Conservation (phyloP, 2,797 vertebrate genomes). For the Hemitrygon akajei region DNA sequence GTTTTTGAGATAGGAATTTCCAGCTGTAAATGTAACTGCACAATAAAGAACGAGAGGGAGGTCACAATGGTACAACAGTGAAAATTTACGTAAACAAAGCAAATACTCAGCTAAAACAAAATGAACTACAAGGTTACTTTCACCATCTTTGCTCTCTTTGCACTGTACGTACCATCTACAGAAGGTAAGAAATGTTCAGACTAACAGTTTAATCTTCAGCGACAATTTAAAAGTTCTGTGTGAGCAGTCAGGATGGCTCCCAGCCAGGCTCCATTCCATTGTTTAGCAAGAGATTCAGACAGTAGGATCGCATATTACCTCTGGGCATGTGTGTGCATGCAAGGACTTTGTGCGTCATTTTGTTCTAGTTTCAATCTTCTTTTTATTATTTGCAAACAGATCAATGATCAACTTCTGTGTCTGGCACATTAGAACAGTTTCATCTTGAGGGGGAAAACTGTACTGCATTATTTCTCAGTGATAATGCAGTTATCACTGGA, state of each 20-base stretch:
- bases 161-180: neutral
- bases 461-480: too few species aligned
- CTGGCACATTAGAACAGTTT: too few species aligned
- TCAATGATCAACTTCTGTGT: too few species aligned
- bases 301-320: neutral
- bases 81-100: neutral
- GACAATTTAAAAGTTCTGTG: too few species aligned
- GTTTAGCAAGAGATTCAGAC: neutral
- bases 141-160: neutral
- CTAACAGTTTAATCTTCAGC: neutral
- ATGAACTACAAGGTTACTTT: neutral
- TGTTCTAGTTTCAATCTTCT: too few species aligned
- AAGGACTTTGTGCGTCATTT: too few species aligned
- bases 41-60: neutral
- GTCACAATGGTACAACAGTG: neutral
- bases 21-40: neutral
- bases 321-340: too few species aligned
- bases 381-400: too few species aligned
- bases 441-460: too few species aligned
- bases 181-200: slow-evolving; percentile 8
- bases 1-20: neutral
- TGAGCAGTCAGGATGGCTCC: neutral
- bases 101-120: neutral
- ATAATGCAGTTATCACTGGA: too few species aligned
- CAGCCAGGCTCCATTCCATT: neutral